These are phyloP conservation scores for Zoanthus solanderi DNA, from an alignment of 92 coral and sea anemone genomes.

Conservation along the genomic window DNA sequence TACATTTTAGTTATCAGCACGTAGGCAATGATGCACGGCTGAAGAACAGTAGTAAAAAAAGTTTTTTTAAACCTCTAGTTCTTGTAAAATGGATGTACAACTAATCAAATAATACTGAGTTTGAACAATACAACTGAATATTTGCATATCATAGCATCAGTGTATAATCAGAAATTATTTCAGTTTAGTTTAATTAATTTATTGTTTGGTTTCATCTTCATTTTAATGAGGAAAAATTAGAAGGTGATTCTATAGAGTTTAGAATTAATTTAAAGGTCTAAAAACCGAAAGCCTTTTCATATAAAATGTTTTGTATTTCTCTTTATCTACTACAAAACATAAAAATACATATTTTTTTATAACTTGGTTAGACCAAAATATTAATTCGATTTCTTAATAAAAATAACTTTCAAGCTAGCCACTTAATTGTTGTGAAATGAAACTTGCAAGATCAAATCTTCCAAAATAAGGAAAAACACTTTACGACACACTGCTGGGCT, in stretches of 20 bases:
- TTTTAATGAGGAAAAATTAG: slow-evolving; percentile 14
- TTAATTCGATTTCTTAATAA: no score
- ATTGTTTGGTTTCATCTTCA: neutral
- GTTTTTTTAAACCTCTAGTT: neutral
- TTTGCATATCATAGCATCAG: neutral
- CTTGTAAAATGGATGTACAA: neutral
- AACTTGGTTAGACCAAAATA: no score
- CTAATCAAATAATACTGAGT: neutral
- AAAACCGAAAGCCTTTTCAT: neutral
- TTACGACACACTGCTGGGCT: no score
- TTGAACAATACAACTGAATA: neutral
- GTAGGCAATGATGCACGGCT: no score
- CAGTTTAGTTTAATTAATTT: neutral
- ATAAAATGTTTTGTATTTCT: neutral
- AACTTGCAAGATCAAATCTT: no score
- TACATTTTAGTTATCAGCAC: no score
- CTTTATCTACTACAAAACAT: no score
- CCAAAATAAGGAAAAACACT: no score
- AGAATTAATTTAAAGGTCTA: neutral
- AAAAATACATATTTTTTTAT: no score
- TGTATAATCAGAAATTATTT: neutral
- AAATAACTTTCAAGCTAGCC: no score
- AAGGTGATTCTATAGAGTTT: neutral
- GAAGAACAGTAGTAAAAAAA: no score
- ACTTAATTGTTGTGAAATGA: no score